Evolutionary conservation across 37 sponge, comb jelly and placozoan species (phyloP), one percentile per base, ranked within the genome.

Genomic region (Aplysina aerophoba): DNA sequence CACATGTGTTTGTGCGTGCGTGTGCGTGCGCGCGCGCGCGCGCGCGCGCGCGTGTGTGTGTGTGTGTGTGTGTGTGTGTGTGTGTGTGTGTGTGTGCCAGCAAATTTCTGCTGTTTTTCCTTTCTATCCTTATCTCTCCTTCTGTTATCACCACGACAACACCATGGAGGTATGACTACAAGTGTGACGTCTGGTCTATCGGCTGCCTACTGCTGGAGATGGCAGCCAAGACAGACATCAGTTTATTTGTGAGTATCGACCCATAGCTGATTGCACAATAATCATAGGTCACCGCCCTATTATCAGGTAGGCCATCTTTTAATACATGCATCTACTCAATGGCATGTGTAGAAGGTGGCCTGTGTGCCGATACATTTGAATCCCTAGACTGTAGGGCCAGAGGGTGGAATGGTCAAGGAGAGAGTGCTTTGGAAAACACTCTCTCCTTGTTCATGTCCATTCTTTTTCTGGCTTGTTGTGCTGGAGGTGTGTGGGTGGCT

Each of bases 151-250:
- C 60, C 86, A 84, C 36, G 89, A 89, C 88, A 36, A 92, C 34
- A 57, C 82, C 57, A 59, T 21, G 81, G 11, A 95, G 96, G 36
- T 95, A 95, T 84, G 91, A 92, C 82, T 55, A 36, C 60, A 90
- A 89, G 41, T 95, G 93, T 88, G 97, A 97, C 61, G 93, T 97
- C 56, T 97, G 97, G 97, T 97, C 97, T 15, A 86, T 97, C 31
- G 97, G 97, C 0, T 97, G 97, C 57, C 84, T 97, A 0, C 81
- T 97, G 61, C 91, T 92, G 88, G 97, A 97, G 74, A 97, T 97
- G 97, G 85, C 93, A 35, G 89, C 89, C 30, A 66, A 44, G 19
- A 41, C 59, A 0, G 81, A 88, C 59, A 66, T 55, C 25, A 87
- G 87, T 86, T 67, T 95, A 33, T 84, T 62, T 86, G 96, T 95